These are phyloP conservation scores for Eupithecia tripunctaria DNA, from an alignment of 2,888 invertebrate species.

Conservation along the genomic window DNA sequence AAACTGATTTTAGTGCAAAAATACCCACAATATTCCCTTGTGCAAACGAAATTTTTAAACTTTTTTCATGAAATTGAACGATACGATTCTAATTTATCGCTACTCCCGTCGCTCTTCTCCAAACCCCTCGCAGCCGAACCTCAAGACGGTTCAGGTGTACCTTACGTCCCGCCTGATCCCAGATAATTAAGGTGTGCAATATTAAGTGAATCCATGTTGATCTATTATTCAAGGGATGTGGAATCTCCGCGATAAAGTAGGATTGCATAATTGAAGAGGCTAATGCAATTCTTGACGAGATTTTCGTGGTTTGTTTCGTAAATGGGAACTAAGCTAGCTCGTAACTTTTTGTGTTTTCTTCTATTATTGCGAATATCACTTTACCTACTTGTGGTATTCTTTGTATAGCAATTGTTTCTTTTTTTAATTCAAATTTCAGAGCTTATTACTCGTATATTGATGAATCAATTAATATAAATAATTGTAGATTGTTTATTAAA, in stretches of 20 bases:
- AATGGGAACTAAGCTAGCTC: neutral
- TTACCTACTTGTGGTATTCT: too few species aligned
- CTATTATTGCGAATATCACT: too few species aligned
- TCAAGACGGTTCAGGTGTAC: constrained; percentile 48
- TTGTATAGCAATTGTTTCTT: too few species aligned
- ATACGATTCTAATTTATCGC: neutral
- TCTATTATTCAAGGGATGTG: constrained; percentile 61
- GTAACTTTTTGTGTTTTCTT: neutral
- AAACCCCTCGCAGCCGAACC: neutral
- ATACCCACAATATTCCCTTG: neutral
- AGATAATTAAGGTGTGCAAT: constrained; percentile 62
- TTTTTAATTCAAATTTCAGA: too few species aligned
- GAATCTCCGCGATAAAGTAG: constrained; percentile 51
- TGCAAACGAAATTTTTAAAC: constrained; percentile 60
- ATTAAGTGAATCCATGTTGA: constrained; percentile 53
- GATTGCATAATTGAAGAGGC: constrained; percentile 42
- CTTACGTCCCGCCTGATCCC: constrained; percentile 47
- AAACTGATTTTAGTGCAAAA: neutral
- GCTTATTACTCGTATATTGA: too few species aligned
- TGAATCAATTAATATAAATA: too few species aligned
- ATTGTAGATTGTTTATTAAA: too few species aligned
- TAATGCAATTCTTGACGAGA: constrained; percentile 38
- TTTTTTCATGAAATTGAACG: constrained; percentile 81
- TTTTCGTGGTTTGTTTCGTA: constrained; percentile 17
- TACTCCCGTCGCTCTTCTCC: constrained; percentile 22